A percentile compares a stretch with the other conserved stretches of the same genome.
phyloP scores from a whole-genome alignment of 2,113 vertebrate species.

The Corynorhinus townsendii region DNA sequence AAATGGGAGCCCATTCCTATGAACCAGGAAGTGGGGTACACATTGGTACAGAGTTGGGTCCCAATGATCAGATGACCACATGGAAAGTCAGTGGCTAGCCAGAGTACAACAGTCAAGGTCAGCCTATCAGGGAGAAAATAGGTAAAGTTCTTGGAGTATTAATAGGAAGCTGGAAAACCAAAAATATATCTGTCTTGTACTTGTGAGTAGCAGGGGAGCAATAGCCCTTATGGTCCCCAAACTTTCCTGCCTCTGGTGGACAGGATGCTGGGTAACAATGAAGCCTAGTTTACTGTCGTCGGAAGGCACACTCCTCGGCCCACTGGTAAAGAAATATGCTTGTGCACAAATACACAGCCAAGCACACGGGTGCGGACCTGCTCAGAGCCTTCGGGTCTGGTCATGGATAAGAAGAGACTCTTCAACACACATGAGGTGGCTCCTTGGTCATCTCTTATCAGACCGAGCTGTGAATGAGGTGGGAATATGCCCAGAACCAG shows the following conservation, averaged over 20 bases:
- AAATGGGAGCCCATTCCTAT: background rate
- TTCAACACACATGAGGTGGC: background rate
- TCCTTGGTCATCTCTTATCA: background rate
- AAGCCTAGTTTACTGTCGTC: background rate
- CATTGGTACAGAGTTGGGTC: background rate
- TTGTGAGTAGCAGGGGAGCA: background rate
- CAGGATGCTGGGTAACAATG: background rate
- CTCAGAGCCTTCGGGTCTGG: background rate
- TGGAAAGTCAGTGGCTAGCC: background rate
- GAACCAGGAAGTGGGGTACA: background rate
- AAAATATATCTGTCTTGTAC: no score
- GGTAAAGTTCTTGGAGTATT: background rate
- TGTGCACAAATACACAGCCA: fast-evolving
- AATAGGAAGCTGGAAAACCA: background rate
- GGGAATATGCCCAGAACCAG: background rate
- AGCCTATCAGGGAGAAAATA: background rate
- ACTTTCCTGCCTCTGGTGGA: background rate
- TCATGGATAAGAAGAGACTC: background rate
- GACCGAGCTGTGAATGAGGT: background rate
- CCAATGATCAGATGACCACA: background rate
- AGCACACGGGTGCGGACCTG: no score
- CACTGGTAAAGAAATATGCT: background rate
- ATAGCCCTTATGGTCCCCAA: background rate
- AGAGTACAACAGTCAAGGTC: background rate
- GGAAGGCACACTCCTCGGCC: background rate